Evolutionary conservation across 2,113 vertebrate genomes (phyloP).

Genomic region (Cyanistes caeruleus): DNA sequence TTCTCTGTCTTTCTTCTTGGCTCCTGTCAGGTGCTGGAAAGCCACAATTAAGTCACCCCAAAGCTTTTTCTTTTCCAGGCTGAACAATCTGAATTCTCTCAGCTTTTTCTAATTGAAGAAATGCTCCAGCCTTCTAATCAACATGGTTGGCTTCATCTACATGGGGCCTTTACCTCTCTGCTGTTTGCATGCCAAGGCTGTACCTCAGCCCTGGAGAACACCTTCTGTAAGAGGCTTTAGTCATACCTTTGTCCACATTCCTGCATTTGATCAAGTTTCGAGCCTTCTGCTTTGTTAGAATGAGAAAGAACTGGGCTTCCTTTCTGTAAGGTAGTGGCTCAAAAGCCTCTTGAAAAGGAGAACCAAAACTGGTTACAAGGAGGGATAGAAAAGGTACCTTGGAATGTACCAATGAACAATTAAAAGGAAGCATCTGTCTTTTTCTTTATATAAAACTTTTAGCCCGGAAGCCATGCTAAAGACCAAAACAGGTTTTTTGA

Average conservation of each 20-base stretch:
- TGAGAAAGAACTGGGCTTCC: background rate
- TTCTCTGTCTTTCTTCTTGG: background rate
- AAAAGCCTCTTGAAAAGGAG: background rate
- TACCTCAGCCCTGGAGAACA: background rate
- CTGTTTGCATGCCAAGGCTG: background rate
- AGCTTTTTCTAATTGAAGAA: background rate
- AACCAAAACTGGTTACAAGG: background rate
- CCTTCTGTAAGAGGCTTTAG: background rate
- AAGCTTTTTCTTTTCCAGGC: background rate
- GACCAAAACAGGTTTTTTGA: background rate
- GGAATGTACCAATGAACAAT: background rate
- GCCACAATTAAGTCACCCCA: background rate
- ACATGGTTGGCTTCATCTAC: background rate
- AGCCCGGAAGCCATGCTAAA: background rate
- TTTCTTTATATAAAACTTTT: background rate
- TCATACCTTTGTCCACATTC: background rate
- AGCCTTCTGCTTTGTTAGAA: background rate
- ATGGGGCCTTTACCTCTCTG: accelerated
- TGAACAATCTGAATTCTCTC: background rate
- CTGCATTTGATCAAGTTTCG: background rate
- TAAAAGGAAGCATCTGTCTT: background rate
- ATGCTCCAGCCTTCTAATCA: background rate
- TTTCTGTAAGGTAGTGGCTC: background rate
- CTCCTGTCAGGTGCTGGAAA: background rate
- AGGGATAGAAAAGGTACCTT: background rate